phyloP scores from a whole-genome alignment of 2,888 invertebrate species.

The Marasmarcha lunaedactyla region DNA sequence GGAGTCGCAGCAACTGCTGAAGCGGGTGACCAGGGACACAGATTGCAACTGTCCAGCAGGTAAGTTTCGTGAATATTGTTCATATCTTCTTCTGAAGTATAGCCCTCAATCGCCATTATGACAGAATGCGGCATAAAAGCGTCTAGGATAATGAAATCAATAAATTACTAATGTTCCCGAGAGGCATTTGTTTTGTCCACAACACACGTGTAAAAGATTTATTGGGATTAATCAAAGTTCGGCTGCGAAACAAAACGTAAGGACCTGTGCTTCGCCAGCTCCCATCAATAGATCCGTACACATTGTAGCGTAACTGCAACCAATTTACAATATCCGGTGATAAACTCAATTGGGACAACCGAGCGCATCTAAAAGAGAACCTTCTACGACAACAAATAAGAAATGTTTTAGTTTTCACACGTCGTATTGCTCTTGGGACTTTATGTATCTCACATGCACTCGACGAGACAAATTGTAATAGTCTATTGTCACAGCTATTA shows the following conservation, averaged over 20 bases:
- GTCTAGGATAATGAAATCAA: neutral
- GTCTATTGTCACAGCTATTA: slow-evolving; percentile 62
- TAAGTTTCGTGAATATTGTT: slow-evolving; percentile 22
- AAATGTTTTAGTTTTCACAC: slow-evolving; percentile 27
- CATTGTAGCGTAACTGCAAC: slow-evolving; percentile 47
- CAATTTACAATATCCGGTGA: slow-evolving; percentile 66
- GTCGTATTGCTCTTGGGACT: slow-evolving; percentile 19
- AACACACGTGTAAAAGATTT: slow-evolving; percentile 12
- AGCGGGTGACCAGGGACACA: slow-evolving; percentile 42
- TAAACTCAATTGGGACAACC: slow-evolving; percentile 55
- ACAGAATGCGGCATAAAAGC: neutral
- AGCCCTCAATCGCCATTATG: neutral
- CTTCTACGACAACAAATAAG: slow-evolving; percentile 27
- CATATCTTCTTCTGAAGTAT: neutral
- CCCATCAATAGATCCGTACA: slow-evolving; percentile 47
- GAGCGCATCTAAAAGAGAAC: slow-evolving; percentile 27
- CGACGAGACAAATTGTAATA: slow-evolving; percentile 60
- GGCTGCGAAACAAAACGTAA: slow-evolving; percentile 20
- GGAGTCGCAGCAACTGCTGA: slow-evolving; percentile 27
- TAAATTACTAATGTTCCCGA: neutral
- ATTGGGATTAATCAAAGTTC: slow-evolving; percentile 18
- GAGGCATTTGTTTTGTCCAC: neutral
- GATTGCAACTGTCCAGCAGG: slow-evolving; percentile 62
- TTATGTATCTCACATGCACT: slow-evolving; percentile 19
- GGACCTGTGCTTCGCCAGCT: slow-evolving; percentile 27